Conservation (phyloP, 1,140 invertebrate species). For the Neodiprion lecontei region DNA sequence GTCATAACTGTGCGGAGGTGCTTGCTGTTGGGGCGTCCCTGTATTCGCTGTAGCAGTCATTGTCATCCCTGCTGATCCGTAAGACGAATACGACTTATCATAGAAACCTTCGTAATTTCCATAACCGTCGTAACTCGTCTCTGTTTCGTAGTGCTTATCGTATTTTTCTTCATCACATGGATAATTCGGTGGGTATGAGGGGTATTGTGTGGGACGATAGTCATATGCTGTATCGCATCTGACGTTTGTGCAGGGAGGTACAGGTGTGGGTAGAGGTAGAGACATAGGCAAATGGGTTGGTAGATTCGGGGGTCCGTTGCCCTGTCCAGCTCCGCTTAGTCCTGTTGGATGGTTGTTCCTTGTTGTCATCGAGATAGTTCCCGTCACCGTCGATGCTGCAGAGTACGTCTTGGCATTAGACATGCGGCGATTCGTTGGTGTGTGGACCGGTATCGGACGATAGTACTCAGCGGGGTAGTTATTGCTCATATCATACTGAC, state of each 20-base stretch:
- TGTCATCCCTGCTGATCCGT: not conserved
- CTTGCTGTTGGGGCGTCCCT: not conserved
- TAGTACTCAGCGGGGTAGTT: conserved; percentile 57
- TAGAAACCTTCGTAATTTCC: not conserved
- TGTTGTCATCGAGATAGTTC: conserved; percentile 9
- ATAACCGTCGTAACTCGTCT: not conserved
- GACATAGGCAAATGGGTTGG: not conserved
- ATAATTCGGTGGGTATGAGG: conserved; percentile 59
- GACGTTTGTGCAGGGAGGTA: conserved; percentile 20
- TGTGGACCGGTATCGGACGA: conserved; percentile 58
- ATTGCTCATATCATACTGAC: conserved; percentile 57
- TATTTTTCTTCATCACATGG: conserved; percentile 54
- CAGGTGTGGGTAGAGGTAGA: conserved; percentile 33
- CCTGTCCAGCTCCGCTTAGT: not conserved
- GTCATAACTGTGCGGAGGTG: not conserved
- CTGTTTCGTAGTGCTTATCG: not conserved
- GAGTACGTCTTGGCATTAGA: conserved; percentile 35
- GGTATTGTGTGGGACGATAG: conserved; percentile 60
- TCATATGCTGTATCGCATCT: conserved; percentile 53
- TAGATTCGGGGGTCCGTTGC: too few relatives aligned
- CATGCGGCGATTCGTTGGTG: conserved; percentile 47
- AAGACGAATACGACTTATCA: not conserved
- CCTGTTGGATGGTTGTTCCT: not conserved
- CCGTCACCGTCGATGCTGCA: conserved; percentile 46
- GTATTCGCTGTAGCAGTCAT: not conserved